Percentiles rank a stretch among this genome's conserved stretches.
Conservation (phyloP, 2,888 invertebrate species). For the Dasysyrphus albostriatus region DNA sequence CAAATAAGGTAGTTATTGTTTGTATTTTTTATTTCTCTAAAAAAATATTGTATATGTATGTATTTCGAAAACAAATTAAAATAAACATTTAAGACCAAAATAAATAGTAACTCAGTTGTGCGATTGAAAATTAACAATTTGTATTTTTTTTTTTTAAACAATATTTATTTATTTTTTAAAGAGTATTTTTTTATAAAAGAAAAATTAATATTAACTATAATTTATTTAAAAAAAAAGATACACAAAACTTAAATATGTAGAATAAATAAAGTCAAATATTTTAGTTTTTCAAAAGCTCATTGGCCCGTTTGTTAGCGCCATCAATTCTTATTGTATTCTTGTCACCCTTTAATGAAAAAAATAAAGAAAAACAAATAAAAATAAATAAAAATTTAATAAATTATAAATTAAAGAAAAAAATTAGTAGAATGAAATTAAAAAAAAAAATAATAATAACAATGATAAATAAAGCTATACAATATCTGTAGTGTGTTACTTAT, state of each 20-base stretch:
- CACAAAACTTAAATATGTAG: slow-evolving; percentile 37
- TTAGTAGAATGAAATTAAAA: slow-evolving; percentile 5
- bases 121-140: slow-evolving; percentile 34
- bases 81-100: background rate
- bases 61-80: background rate
- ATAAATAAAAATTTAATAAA: slow-evolving; percentile 35
- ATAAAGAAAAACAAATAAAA: slow-evolving; percentile 34
- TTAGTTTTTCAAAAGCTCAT: slow-evolving; percentile 83
- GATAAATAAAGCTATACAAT: slow-evolving; percentile 62
- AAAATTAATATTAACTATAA: slow-evolving; percentile 48
- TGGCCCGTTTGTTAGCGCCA: slow-evolving; percentile 83
- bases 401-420: background rate
- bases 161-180: background rate
- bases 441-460: slow-evolving; percentile 4
- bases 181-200: slow-evolving; percentile 25
- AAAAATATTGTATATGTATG: background rate
- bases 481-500: slow-evolving; percentile 51
- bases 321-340: slow-evolving; percentile 85
- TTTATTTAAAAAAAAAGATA: slow-evolving; percentile 55
- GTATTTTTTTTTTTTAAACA: slow-evolving; percentile 23
- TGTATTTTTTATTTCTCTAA: background rate
- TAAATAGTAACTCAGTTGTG: slow-evolving; percentile 42
- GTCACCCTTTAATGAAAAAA: slow-evolving; percentile 77
- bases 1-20: too few relatives aligned
- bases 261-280: slow-evolving; percentile 29